Evolutionary conservation across 1,140 invertebrate genomes (phyloP).

Genomic region (Bathynomus jamesi): DNA sequence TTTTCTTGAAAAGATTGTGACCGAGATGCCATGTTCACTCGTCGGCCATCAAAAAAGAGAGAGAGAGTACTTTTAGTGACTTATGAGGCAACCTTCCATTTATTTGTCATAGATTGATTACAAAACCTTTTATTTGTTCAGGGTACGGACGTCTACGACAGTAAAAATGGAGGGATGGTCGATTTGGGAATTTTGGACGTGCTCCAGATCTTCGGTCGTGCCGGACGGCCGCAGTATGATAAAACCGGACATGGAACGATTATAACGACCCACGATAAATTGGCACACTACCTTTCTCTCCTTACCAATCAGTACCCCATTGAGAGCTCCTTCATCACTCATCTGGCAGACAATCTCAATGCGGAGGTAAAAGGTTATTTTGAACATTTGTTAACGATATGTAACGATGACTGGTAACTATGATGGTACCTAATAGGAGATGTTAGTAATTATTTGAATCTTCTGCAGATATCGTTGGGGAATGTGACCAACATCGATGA

Average conservation of each 20-base stretch:
- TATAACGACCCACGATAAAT: slow-evolving; percentile 86
- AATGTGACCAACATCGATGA: slow-evolving; percentile 93
- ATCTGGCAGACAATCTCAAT: slow-evolving; percentile 92
- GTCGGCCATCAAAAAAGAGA: no score
- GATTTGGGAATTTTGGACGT: slow-evolving; percentile 96
- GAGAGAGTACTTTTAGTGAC: no score
- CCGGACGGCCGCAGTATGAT: slow-evolving; percentile 89
- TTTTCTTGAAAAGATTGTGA: no score
- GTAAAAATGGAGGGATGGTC: slow-evolving; percentile 86
- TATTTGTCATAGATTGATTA: no score
- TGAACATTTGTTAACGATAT: no score
- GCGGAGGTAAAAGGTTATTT: slow-evolving; percentile 88
- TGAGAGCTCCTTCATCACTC: slow-evolving; percentile 90
- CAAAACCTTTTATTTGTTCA: no score
- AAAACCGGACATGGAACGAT: slow-evolving; percentile 88
- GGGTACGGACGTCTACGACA: slow-evolving; percentile 97
- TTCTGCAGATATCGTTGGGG: slow-evolving; percentile 75
- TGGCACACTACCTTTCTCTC: slow-evolving; percentile 86
- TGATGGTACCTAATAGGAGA: no score
- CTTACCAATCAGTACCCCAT: slow-evolving; percentile 96
- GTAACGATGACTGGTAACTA: no score
- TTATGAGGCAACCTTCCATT: no score
- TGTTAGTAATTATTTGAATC: no score
- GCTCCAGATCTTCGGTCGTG: slow-evolving; percentile 97
- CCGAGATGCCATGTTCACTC: no score